These are phyloP conservation scores for Zapus hudsonius DNA, from an alignment of 2,113 vertebrate genomes.

Conservation along the genomic window DNA sequence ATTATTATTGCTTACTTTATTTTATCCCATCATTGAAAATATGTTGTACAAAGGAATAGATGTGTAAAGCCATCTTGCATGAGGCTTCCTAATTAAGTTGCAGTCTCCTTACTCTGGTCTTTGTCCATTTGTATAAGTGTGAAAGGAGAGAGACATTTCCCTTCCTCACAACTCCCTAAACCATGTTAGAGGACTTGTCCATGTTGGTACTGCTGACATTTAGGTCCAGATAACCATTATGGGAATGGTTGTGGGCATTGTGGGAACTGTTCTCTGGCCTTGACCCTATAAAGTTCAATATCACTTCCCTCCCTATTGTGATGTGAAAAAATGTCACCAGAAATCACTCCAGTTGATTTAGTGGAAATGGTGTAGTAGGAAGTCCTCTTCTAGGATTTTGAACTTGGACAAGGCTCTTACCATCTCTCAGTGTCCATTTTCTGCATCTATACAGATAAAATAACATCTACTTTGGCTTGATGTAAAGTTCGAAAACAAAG, in stretches of 20 bases:
- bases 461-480: not conserved
- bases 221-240: not conserved
- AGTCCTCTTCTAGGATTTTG: not conserved
- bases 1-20: not conserved
- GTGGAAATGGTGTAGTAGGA: not conserved
- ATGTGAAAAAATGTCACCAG: not conserved
- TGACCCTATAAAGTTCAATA: not conserved
- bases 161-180: not conserved
- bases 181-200: not conserved
- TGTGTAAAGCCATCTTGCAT: not conserved
- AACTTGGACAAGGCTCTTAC: not conserved
- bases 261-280: not conserved
- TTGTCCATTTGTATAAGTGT: not conserved
- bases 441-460: not conserved
- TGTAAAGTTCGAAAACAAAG: not conserved
- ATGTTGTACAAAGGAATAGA: not conserved
- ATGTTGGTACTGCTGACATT: not conserved
- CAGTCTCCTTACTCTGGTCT: not conserved
- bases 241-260: not conserved
- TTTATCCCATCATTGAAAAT: not conserved
- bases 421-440: not conserved
- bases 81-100: not conserved
- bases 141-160: not conserved
- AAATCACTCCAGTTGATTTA: not conserved
- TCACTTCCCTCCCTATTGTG: not conserved